These are phyloP conservation scores for Crypturellus undulatus DNA, from an alignment of 2,113 vertebrate genomes.

Conservation along the genomic window DNA sequence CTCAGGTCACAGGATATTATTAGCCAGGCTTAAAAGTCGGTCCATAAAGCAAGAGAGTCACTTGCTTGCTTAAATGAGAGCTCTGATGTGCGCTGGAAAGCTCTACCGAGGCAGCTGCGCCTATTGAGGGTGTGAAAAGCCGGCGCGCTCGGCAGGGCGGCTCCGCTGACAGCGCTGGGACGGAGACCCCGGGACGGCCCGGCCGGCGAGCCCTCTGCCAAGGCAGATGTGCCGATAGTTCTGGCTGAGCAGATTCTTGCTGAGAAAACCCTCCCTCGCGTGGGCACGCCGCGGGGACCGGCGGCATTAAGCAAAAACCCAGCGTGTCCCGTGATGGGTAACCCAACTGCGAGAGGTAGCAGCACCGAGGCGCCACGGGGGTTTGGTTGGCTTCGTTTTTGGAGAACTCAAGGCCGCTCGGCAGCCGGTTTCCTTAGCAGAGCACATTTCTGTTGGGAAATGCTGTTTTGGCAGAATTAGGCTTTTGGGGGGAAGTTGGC, in stretches of 20 bases:
- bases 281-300: not conserved
- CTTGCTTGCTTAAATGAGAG: not conserved
- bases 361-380: constrained; percentile 8
- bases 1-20: not conserved
- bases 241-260: not conserved
- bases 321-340: not conserved
- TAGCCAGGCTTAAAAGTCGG: not conserved
- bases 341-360: not conserved
- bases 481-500: constrained; percentile 25
- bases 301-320: constrained; percentile 13
- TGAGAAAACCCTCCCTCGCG: not conserved
- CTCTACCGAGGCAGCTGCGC: not conserved
- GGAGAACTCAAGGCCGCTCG: not conserved
- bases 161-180: not conserved
- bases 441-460: constrained; percentile 3
- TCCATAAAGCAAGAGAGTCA: not conserved
- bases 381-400: constrained; percentile 8
- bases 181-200: not conserved
- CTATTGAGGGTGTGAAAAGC: not conserved
- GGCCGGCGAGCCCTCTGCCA: not conserved
- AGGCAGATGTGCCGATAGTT: not conserved
- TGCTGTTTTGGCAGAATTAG: constrained; percentile 17
- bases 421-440: not conserved
- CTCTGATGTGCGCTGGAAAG: not conserved
- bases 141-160: not conserved